A percentile compares a stretch with the other conserved stretches of the same genome.
phyloP scores from a whole-genome alignment of 2,113 vertebrate genomes.

The Porphyrio hochstetteri region DNA sequence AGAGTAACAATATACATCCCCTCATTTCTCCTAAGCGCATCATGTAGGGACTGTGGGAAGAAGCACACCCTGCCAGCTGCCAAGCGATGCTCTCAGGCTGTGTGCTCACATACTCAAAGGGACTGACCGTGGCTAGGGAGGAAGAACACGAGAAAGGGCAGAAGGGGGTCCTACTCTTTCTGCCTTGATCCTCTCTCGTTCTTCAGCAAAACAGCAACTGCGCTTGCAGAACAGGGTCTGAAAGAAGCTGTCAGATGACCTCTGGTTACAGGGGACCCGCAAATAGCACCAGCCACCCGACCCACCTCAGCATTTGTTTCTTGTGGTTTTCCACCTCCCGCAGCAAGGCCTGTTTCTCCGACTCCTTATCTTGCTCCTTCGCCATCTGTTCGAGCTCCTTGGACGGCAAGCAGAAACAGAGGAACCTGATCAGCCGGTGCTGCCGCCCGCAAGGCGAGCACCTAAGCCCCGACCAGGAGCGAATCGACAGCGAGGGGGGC shows the following conservation, averaged over 20 bases:
- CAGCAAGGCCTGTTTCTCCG: slow-evolving; percentile 85
- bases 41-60: not conserved
- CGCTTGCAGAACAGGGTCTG: fast-evolving
- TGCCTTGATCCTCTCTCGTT: not conserved
- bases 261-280: fast-evolving
- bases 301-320: slow-evolving; percentile 95
- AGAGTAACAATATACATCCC: not conserved
- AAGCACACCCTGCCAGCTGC: not conserved
- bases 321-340: slow-evolving; percentile 88
- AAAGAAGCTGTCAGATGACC: fast-evolving
- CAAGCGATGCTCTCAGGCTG: not conserved
- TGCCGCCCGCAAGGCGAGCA: not conserved
- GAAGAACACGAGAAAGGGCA: not conserved
- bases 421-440: not conserved
- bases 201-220: not conserved
- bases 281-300: not conserved
- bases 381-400: slow-evolving; percentile 94
- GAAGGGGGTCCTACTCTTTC: not conserved
- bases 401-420: not conserved
- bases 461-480: not conserved
- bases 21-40: not conserved
- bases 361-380: slow-evolving; percentile 93
- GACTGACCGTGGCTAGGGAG: not conserved
- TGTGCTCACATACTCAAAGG: not conserved
- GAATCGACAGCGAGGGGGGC: fast-evolving